Conservation (phyloP, 1,140 invertebrate species). For the Aphelenchoides besseyi region DNA sequence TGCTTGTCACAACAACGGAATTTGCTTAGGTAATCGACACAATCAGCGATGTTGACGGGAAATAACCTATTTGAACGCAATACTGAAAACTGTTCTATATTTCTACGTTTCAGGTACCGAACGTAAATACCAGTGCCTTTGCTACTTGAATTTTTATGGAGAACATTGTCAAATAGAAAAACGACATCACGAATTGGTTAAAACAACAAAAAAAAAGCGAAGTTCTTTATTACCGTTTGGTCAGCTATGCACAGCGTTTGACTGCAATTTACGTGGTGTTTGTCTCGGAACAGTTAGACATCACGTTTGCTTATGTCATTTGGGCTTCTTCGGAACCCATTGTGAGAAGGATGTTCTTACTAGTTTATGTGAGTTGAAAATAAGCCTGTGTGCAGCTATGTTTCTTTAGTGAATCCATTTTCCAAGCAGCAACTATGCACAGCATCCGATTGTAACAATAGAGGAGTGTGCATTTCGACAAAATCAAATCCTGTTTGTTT, state of each 20-base stretch:
- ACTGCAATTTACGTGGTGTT: conserved; percentile 15
- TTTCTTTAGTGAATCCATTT: background rate
- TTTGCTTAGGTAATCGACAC: conserved; percentile 15
- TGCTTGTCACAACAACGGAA: conserved; percentile 31
- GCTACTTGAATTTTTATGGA: background rate
- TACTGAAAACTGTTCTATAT: too few species aligned
- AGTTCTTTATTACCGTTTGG: background rate
- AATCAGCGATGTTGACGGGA: background rate
- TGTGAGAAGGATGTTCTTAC: conserved; percentile 18
- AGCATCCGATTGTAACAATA: conserved; percentile 23
- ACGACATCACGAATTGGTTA: conserved; percentile 12
- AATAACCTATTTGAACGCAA: too few species aligned
- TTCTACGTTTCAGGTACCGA: too few species aligned
- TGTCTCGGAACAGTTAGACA: conserved; percentile 9
- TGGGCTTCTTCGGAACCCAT: background rate
- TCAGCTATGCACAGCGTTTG: background rate
- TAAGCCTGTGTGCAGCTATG: too few species aligned
- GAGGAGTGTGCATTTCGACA: conserved; percentile 19
- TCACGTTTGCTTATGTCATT: conserved; percentile 14
- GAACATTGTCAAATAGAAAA: background rate
- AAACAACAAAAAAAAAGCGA: background rate
- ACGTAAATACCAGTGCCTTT: too few species aligned
- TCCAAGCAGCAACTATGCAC: conserved; percentile 14
- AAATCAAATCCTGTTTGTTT: conserved; percentile 11
- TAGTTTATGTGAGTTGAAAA: too few species aligned